These are phyloP conservation scores for Myrmecobius fasciatus DNA, from an alignment of 2,113 vertebrate genomes.

Conservation along the genomic window DNA sequence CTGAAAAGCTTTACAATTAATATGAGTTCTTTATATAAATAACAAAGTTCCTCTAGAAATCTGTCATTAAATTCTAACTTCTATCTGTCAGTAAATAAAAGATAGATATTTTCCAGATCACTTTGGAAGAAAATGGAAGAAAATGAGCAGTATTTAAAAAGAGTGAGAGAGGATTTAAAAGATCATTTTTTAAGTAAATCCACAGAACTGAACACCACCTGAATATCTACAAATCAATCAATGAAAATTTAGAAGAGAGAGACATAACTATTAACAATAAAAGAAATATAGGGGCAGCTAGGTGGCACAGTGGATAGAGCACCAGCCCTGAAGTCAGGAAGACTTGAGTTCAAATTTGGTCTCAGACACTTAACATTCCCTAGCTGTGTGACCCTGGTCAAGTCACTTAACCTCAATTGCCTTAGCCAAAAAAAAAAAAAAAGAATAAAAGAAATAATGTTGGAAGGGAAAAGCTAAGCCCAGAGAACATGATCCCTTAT, in stretches of 20 bases:
- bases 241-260: not conserved
- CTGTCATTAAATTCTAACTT: slow-evolving; percentile 30
- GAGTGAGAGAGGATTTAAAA: not conserved
- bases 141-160: not conserved
- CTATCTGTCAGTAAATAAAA: slow-evolving; percentile 40
- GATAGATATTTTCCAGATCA: not conserved
- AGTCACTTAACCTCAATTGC: too few species aligned
- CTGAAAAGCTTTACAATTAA: slow-evolving; percentile 42
- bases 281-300: too few species aligned
- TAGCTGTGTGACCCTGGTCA: too few species aligned
- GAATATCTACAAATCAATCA: not conserved
- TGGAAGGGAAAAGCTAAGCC: slow-evolving; percentile 20
- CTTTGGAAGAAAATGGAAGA: not conserved
- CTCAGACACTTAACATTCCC: too few species aligned
- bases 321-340: too few species aligned
- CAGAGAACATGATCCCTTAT: not conserved
- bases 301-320: too few species aligned
- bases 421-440: too few species aligned
- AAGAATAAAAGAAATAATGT: slow-evolving; percentile 13
- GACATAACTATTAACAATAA: slow-evolving; percentile 18
- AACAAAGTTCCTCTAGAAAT: not conserved
- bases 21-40: slow-evolving; percentile 18
- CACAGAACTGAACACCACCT: not conserved
- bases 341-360: too few species aligned
- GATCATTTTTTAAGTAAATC: not conserved